Percentiles rank a stretch among this genome's conserved stretches.
Conservation (phyloP, 2,888 invertebrate genomes). For the Acleris holmiana region DNA sequence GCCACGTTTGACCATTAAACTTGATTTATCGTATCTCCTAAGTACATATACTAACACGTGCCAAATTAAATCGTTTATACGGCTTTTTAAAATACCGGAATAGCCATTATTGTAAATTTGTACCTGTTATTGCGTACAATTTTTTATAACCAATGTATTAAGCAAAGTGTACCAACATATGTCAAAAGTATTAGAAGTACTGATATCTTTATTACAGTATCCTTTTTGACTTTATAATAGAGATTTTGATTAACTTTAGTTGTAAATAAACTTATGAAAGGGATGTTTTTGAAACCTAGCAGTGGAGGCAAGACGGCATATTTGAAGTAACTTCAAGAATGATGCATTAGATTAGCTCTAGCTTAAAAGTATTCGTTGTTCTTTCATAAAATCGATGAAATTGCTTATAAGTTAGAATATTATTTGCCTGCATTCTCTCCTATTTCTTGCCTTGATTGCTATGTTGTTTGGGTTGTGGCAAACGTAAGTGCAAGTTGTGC, state of each 20-base stretch:
- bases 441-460: slow-evolving; percentile 75
- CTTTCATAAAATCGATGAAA: not conserved
- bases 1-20: too few species aligned
- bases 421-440: slow-evolving; percentile 9
- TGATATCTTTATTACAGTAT: not conserved
- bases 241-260: slow-evolving; percentile 43
- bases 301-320: slow-evolving; percentile 64
- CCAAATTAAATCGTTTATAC: slow-evolving; percentile 60
- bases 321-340: not conserved
- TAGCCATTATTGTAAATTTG: slow-evolving; percentile 45
- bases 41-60: slow-evolving; percentile 44
- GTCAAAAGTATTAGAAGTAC: not conserved
- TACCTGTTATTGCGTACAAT: slow-evolving; percentile 50
- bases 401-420: not conserved
- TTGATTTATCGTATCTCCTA: too few species aligned
- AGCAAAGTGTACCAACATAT: not conserved
- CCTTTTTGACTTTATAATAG: not conserved
- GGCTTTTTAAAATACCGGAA: slow-evolving; percentile 48
- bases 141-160: slow-evolving; percentile 14
- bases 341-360: not conserved
- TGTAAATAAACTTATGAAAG: slow-evolving; percentile 38
- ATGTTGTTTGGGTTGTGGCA: slow-evolving; percentile 64
- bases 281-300: slow-evolving; percentile 66
- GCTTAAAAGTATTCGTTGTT: not conserved
- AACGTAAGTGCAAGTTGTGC: slow-evolving; percentile 61